These are phyloP conservation scores for Caenorhabditis angaria DNA, from an alignment of 2,888 invertebrate species.

Conservation along the genomic window DNA sequence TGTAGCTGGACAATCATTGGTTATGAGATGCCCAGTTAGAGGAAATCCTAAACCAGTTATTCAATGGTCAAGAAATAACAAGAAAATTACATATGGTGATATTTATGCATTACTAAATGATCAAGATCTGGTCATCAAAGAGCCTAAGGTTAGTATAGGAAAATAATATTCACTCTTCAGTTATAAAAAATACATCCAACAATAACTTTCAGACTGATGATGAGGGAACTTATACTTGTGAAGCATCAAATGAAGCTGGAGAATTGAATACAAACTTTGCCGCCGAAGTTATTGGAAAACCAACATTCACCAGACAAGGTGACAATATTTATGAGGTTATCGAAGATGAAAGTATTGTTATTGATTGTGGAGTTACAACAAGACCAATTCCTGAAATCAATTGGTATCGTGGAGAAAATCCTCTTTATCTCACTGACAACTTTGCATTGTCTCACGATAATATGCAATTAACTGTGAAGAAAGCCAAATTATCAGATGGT, in stretches of 20 bases:
- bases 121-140: slow-evolving; percentile 40
- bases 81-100: background rate
- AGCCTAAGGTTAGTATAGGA: slow-evolving; percentile 22
- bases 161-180: too few species aligned
- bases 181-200: too few species aligned
- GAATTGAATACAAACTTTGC: slow-evolving; percentile 75
- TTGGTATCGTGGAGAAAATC: slow-evolving; percentile 56
- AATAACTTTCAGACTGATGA: slow-evolving; percentile 74
- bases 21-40: slow-evolving; percentile 75
- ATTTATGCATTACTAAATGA: slow-evolving; percentile 13
- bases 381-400: slow-evolving; percentile 52
- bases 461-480: slow-evolving; percentile 57
- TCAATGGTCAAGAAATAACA: slow-evolving; percentile 36
- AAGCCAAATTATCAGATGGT: slow-evolving; percentile 67
- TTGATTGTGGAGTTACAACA: slow-evolving; percentile 65
- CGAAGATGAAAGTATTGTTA: slow-evolving; percentile 55
- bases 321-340: slow-evolving; percentile 68
- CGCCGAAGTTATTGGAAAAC: slow-evolving; percentile 78
- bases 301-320: slow-evolving; percentile 72
- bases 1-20: slow-evolving; percentile 76
- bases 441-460: slow-evolving; percentile 53
- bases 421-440: slow-evolving; percentile 57
- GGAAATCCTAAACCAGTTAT: slow-evolving; percentile 76
- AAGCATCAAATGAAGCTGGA: slow-evolving; percentile 77
- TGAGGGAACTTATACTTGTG: slow-evolving; percentile 78